Base-by-base conservation (phyloP, 2,888 invertebrate genomes). In the Pilophorus perplexus region DNA sequence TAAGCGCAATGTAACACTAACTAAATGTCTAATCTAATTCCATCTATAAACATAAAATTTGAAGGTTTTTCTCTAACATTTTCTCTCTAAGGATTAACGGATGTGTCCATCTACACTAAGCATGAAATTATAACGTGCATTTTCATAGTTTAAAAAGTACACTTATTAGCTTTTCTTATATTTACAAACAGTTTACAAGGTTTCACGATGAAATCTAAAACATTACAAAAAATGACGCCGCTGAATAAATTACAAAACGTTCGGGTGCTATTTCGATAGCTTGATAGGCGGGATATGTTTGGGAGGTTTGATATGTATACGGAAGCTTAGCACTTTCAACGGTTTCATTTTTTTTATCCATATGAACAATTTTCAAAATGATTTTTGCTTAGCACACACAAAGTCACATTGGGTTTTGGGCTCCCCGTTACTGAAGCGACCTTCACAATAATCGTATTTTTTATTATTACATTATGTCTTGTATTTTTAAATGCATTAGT, bases 111-210 rank as follows among this genome's bases (percentile, higher is more conserved):
- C 52, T 52, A 52, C 18, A 6, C 52, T 52, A 25, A 52, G 52
- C 52, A 59, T 59, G 27, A 59, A 40, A 59, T 55, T 27, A 55
- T 42, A 59, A 59, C 59, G 59, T 59, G 59, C 59, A 42, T 14
- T 40, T 10, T 42, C 25, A 42, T 40, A 62, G 44, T 46, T 44
- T 46, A 27, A 62, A n/a, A 62, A 62, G 44, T 62, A 62, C 62
- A 62, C 48, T 62, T 62, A 46, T 62, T 48, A 27, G 46, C 46
- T 37, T 33, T 57, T 18, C n/a, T 42, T 8, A 42, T 59, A 62
- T 62, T 46, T 62, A 62, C 62, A 62, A 62, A 62, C 62, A 62
- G 62, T 62, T 46, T 46, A 62, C 44, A 62, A 62, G 23, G 16
- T 52, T 28, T 52, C n/a, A n/a, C n/a, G n/a, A n/a, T n/a, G 33